Evolutionary conservation across 2,113 vertebrate genomes (phyloP).

Genomic region (Fregetta grallaria): DNA sequence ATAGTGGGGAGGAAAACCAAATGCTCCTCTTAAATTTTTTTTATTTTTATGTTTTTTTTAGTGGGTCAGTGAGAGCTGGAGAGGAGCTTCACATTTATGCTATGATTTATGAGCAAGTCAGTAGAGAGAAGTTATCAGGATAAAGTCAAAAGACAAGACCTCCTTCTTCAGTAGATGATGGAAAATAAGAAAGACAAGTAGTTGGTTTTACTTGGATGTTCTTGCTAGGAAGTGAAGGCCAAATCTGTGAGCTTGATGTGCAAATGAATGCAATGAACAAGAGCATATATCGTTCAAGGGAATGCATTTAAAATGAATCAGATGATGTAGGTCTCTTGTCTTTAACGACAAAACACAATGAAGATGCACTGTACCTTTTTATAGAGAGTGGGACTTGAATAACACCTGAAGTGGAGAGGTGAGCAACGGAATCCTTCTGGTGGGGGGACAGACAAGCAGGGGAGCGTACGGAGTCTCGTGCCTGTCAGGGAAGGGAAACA

Average conservation of each 20-base stretch:
- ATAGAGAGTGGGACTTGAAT: neutral
- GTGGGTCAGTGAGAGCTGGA: neutral
- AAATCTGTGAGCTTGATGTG: neutral
- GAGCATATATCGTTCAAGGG: neutral
- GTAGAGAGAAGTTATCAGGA: neutral
- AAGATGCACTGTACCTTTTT: neutral
- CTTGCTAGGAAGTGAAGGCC: neutral
- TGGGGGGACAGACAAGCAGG: accelerated
- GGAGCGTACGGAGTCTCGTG: accelerated
- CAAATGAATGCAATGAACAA: neutral
- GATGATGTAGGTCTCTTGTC: neutral
- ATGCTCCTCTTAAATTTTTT: neutral
- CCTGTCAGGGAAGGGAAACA: neutral
- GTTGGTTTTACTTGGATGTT: neutral
- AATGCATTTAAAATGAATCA: neutral
- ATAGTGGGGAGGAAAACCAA: neutral
- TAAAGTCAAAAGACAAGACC: neutral
- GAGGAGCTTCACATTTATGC: neutral
- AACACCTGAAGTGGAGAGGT: neutral
- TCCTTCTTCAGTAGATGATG: neutral
- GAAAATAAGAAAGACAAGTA: neutral
- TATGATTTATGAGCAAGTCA: neutral
- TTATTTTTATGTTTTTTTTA: neutral
- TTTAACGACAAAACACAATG: neutral
- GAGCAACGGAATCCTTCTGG: accelerated